phyloP scores from a whole-genome alignment of 2,113 vertebrate genomes.

The Eulemur macaco region DNA sequence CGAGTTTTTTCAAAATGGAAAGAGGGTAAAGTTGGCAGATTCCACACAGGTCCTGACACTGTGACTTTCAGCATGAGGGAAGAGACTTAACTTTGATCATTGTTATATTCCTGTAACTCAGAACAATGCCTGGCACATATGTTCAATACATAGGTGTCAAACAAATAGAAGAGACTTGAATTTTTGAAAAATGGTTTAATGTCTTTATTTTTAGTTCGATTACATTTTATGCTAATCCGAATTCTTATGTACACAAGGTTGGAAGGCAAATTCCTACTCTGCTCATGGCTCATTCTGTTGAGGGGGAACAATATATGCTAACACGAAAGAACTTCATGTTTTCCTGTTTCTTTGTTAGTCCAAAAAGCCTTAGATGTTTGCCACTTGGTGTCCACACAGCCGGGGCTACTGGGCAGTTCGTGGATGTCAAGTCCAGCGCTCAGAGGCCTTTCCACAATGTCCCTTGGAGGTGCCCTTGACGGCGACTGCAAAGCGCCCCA shows the following conservation, averaged over 20 bases:
- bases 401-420: neutral
- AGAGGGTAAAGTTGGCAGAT: neutral
- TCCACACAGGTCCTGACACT: neutral
- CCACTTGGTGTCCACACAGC: neutral
- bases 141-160: neutral
- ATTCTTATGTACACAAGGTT: neutral
- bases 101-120: neutral
- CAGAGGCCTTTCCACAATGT: neutral
- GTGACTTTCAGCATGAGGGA: neutral
- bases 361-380: neutral
- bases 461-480: slow-evolving; percentile 82
- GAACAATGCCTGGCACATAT: neutral
- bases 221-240: neutral
- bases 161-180: neutral
- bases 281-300: neutral
- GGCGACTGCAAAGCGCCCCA: slow-evolving; percentile 69
- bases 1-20: neutral
- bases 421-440: neutral
- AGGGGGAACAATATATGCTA: neutral
- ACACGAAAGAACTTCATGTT: neutral
- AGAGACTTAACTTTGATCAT: neutral
- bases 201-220: neutral
- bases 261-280: neutral
- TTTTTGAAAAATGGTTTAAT: neutral
- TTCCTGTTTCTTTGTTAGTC: neutral